Evolutionary conservation across 2,113 vertebrate genomes (phyloP), one percentile per base, ranked within the genome.

Genomic region (Shinisaurus crocodilurus): DNA sequence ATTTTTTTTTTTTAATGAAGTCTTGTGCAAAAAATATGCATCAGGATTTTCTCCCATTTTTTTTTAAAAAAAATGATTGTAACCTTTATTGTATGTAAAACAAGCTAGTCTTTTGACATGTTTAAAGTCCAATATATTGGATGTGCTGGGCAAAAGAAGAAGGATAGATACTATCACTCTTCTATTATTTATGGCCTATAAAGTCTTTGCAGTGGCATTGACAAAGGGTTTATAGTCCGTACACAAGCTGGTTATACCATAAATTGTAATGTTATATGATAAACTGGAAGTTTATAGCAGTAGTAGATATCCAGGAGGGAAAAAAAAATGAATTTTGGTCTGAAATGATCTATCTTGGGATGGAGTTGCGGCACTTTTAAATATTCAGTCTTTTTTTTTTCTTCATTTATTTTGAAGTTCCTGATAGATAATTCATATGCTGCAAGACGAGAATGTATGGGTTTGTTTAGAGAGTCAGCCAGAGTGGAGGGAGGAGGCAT

Each of bases 241-340:
- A 97, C 96, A 97, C 97, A 98, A 97, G 97, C 97, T 97, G 97
- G 96, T 97, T 97, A 97, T 96, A 96, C 96, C 96, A 97, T 97
- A 98, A 97, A 98, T 97, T 97, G 97, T 97, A 97, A 97, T 97
- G 97, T 97, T 97, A 97, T 96, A 98, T 97, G 97, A 98, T 97
- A 98, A 98, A 97, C 96, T 96, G 94, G 92, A 96, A 96, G 96
- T 98, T 98, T 97, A 97, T 95, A 97, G 97, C 97, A 96, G 96
- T 94, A 96, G 97, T 96, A 96, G 97, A 96, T 97, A 98, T 95
- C 97, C 95, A 95, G 95, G 96, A 94, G 72, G 29, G 82, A 16
- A 9, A 6, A 96, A 96, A 97, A 97, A 97, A 97, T 96, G 96
- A 96, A 95, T 94, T 94, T 93, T 92, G 93, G 94, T 94, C 93